phyloP scores from a whole-genome alignment of 1,140 invertebrate species.

The Brachionus asplanchnoidis region DNA sequence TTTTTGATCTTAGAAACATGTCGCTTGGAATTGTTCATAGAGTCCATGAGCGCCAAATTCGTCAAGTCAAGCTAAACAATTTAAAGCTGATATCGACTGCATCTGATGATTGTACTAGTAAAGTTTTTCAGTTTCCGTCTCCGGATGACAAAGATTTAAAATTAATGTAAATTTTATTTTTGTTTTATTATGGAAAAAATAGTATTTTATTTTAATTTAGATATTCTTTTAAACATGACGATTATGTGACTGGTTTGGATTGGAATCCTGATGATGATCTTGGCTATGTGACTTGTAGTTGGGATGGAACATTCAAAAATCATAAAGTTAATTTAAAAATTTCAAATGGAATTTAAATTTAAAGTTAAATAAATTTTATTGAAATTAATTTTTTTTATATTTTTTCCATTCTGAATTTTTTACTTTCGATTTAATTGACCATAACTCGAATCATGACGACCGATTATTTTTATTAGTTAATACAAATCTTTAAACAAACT shows the following conservation, averaged over 20 bases:
- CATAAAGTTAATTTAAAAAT: constrained; percentile 9
- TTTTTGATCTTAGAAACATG: constrained; percentile 22
- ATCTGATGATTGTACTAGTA: neutral
- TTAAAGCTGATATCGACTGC: neutral
- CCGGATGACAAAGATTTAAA: neutral
- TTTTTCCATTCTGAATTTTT: neutral
- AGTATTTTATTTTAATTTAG: neutral
- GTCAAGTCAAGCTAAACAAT: neutral
- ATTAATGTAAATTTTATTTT: neutral
- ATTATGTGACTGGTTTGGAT: constrained; percentile 27
- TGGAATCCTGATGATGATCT: neutral
- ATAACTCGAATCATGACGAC: too few species aligned
- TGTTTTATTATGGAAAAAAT: neutral
- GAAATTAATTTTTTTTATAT: neutral
- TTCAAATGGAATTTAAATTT: neutral
- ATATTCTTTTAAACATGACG: neutral
- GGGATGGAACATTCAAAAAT: constrained; percentile 12
- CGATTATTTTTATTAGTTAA: too few species aligned
- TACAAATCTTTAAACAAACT: too few species aligned
- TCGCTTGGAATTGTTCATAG: neutral
- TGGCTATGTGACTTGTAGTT: constrained; percentile 13
- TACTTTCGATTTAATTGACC: neutral
- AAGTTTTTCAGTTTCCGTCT: neutral
- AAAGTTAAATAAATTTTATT: neutral
- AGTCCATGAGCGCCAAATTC: neutral